Conservation (phyloP, 2,888 invertebrate genomes). For the Ernsta delagoae region DNA sequence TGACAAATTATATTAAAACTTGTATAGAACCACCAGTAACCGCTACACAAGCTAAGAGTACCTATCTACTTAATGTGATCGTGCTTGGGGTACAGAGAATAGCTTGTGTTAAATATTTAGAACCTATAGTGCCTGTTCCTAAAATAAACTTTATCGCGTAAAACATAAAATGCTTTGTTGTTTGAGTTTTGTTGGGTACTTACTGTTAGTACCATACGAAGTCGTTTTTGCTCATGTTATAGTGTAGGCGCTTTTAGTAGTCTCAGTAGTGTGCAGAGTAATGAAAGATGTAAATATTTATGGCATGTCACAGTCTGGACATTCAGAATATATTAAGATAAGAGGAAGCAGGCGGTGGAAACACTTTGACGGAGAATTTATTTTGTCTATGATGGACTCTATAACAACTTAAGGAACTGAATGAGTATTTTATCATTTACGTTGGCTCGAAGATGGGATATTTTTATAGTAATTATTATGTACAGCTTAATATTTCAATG, state of each 20-base stretch:
- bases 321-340: not conserved
- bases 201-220: not conserved
- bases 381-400: not conserved
- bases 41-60: not conserved
- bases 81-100: too few relatives aligned
- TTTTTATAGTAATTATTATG: too few relatives aligned
- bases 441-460: too few relatives aligned
- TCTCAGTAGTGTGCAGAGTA: conserved; percentile 13
- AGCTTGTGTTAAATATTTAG: too few relatives aligned
- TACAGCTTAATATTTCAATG: too few relatives aligned
- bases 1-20: too few relatives aligned
- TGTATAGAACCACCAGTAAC: too few relatives aligned
- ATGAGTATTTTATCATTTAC: too few relatives aligned
- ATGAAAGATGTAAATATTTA: conserved; percentile 59
- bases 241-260: conserved; percentile 1
- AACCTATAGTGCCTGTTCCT: too few relatives aligned
- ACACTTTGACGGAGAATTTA: too few relatives aligned
- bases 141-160: conserved; percentile 1
- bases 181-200: not conserved
- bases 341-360: not conserved
- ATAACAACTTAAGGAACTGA: too few relatives aligned
- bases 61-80: too few relatives aligned
- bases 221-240: not conserved
- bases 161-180: not conserved
- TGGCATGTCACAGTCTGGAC: conserved; percentile 47